Evolutionary conservation across 1,140 invertebrate genomes (phyloP).

Genomic region (Dendrolimus kikuchii): DNA sequence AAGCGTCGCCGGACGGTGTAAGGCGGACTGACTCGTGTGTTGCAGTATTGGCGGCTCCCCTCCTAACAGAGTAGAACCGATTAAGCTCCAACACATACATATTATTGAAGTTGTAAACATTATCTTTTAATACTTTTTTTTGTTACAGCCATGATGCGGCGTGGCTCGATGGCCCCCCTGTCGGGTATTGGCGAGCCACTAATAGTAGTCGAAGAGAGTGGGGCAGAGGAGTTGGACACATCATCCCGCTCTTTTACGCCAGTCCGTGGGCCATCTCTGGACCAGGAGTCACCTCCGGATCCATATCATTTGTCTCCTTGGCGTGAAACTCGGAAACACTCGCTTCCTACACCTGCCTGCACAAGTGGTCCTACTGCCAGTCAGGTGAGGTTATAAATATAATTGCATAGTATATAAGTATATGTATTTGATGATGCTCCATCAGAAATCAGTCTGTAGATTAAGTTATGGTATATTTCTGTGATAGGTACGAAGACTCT

Average conservation of each 20-base stretch:
- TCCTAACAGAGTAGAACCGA: too few relatives aligned
- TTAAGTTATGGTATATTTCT: background rate
- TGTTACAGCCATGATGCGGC: constrained; percentile 55
- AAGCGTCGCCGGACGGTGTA: too few relatives aligned
- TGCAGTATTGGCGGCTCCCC: too few relatives aligned
- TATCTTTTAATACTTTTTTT: constrained; percentile 5
- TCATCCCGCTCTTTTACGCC: constrained; percentile 70
- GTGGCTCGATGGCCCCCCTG: constrained; percentile 55
- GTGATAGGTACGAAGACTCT: constrained; percentile 79
- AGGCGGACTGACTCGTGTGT: too few relatives aligned
- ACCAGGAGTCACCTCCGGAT: constrained; percentile 84
- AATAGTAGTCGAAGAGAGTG: constrained; percentile 86
- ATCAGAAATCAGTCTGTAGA: background rate
- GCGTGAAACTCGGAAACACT: constrained; percentile 83
- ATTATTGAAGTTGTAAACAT: background rate
- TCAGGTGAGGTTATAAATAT: constrained; percentile 71
- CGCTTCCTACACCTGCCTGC: constrained; percentile 85
- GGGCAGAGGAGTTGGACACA: constrained; percentile 77
- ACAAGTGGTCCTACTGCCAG: constrained; percentile 88
- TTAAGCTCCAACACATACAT: too few relatives aligned
- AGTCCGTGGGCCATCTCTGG: constrained; percentile 72
- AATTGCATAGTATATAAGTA: background rate
- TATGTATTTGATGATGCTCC: background rate
- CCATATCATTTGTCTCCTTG: constrained; percentile 86
- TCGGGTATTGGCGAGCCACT: constrained; percentile 76